phyloP scores from a whole-genome alignment of 2,888 invertebrate species.

The Neoascia interrupta region DNA sequence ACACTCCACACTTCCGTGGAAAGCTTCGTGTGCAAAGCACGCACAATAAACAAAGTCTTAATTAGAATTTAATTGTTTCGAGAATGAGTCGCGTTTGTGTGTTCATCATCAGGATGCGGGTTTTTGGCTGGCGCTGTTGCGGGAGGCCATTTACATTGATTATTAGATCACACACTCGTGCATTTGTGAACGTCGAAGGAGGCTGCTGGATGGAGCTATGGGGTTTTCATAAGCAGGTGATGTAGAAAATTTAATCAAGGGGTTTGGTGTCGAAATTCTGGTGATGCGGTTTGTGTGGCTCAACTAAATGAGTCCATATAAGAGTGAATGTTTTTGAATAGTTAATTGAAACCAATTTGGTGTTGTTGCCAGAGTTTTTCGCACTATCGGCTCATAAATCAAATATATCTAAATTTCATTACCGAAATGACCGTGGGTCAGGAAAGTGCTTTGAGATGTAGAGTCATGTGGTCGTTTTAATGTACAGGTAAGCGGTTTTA shows the following conservation, averaged over 20 bases:
- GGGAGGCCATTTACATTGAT: constrained; percentile 59
- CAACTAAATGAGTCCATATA: no score
- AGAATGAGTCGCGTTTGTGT: constrained; percentile 24
- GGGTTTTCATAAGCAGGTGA: no score
- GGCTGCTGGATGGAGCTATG: no score
- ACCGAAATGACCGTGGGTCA: no score
- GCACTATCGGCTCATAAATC: constrained; percentile 30
- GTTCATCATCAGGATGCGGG: neutral
- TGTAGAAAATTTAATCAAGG: no score
- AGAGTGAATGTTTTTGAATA: constrained; percentile 29
- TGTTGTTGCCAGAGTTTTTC: neutral
- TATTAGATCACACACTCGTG: constrained; percentile 42
- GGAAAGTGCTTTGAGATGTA: no score
- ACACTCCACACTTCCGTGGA: constrained; percentile 53
- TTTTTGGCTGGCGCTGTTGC: constrained; percentile 6
- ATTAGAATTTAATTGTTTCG: constrained; percentile 66
- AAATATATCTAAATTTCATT: constrained; percentile 36
- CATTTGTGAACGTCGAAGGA: no score
- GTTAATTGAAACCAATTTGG: constrained; percentile 74
- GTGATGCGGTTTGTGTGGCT: no score
- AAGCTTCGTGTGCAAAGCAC: constrained; percentile 45
- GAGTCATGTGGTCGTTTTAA: no score
- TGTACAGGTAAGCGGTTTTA: no score
- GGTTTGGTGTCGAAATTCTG: no score
- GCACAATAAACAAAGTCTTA: constrained; percentile 59